These are phyloP conservation scores for Lota lota DNA, from an alignment of 2,113 vertebrate genomes.

Conservation along the genomic window DNA sequence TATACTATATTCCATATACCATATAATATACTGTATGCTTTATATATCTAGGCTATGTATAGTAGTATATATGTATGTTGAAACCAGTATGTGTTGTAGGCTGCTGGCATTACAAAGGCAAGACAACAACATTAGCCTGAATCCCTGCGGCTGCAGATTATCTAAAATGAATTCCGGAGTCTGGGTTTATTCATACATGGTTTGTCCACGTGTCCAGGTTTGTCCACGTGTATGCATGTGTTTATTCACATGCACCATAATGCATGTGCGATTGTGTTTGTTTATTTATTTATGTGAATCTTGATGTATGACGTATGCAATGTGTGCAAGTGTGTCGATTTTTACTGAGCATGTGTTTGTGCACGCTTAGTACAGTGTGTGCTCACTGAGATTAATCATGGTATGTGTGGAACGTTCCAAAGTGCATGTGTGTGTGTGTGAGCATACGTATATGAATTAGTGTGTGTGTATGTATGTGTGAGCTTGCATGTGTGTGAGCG, in stretches of 20 bases:
- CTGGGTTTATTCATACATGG: too few relatives aligned
- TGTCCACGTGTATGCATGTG: conserved; percentile 1
- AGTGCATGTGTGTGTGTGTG: background rate
- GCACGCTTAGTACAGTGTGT: background rate
- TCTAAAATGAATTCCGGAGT: too few relatives aligned
- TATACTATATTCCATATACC: too few relatives aligned
- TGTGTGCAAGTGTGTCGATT: conserved; percentile 1
- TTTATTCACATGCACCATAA: background rate
- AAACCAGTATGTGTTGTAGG: too few relatives aligned
- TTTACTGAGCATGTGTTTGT: background rate
- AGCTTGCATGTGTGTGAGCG: background rate
- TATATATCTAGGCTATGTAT: too few relatives aligned
- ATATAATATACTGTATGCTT: too few relatives aligned
- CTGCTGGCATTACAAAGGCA: too few relatives aligned
- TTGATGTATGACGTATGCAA: background rate
- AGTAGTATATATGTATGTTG: too few relatives aligned
- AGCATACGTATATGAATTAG: background rate
- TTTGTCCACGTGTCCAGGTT: conserved; percentile 41
- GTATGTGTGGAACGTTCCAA: background rate
- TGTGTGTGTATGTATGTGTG: background rate
- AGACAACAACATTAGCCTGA: too few relatives aligned
- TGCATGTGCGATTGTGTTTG: conserved; percentile 3
- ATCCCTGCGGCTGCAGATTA: too few relatives aligned
- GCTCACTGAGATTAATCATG: too few relatives aligned
- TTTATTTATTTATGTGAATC: conserved; percentile 1